Evolutionary conservation across 2,113 vertebrate genomes (phyloP).

Genomic region (Barbus barbus): DNA sequence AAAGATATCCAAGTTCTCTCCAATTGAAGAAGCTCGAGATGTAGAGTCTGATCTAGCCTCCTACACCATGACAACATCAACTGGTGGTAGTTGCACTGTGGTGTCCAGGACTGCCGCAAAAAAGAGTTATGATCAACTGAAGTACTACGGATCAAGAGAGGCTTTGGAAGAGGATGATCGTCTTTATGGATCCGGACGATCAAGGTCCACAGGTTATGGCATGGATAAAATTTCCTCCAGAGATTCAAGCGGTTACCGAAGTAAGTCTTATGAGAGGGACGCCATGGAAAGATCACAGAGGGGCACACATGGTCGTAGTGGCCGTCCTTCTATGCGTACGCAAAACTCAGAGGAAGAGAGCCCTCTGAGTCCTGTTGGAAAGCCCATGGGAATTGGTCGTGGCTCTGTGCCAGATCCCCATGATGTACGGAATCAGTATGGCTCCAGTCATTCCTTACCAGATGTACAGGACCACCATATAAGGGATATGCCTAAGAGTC

Average conservation of each 20-base stretch:
- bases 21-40: conserved; percentile 96
- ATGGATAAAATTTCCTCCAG: conserved; percentile 88
- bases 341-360: conserved; percentile 97
- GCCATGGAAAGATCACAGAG: conserved; percentile 86
- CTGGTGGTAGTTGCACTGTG: conserved; percentile 81
- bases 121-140: conserved; percentile 95
- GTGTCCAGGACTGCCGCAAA: conserved; percentile 88
- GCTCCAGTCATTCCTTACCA: conserved; percentile 97
- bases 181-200: conserved; percentile 82
- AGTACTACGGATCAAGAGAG: conserved; percentile 88
- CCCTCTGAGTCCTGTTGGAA: conserved; percentile 90
- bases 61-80: conserved; percentile 82
- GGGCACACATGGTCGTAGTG: conserved; percentile 77
- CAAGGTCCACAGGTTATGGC: conserved; percentile 86
- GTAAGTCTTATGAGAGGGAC: conserved; percentile 93
- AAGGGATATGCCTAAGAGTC: conserved; percentile 92
- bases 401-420: conserved; percentile 77
- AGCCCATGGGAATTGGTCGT: conserved; percentile 82
- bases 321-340: conserved; percentile 85
- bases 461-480: conserved; percentile 97
- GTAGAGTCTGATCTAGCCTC: conserved; percentile 94
- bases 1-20: conserved; percentile 98
- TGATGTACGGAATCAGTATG: conserved; percentile 91
- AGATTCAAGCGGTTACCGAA: conserved; percentile 82
- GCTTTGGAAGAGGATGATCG: conserved; percentile 89